Evolutionary conservation across 1,140 invertebrate species (phyloP).

Genomic region (Riptortus pedestris): DNA sequence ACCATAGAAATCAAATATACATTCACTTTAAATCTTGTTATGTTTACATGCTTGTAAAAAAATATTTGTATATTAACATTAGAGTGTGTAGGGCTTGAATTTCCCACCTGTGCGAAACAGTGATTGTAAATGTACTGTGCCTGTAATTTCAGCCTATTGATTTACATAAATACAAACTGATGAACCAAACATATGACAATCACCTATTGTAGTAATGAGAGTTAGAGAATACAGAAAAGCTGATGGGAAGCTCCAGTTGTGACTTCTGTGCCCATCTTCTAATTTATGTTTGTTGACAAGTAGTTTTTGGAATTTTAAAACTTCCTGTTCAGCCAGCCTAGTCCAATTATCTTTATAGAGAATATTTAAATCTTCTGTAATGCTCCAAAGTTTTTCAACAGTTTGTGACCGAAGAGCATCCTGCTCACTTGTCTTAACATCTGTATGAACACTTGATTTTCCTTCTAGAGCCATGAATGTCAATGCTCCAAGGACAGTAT

Average conservation of each 20-base stretch:
- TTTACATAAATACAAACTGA: too few relatives aligned
- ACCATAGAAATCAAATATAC: too few relatives aligned
- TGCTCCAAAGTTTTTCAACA: constrained; percentile 78
- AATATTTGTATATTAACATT: too few relatives aligned
- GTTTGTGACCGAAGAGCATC: constrained; percentile 43
- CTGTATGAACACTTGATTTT: constrained; percentile 34
- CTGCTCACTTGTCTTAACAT: constrained; percentile 19
- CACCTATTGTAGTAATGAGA: constrained; percentile 91
- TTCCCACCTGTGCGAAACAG: too few relatives aligned
- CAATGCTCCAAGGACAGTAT: constrained; percentile 83
- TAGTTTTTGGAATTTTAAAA: constrained; percentile 71
- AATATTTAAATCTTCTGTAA: constrained; percentile 87
- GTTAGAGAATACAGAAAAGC: constrained; percentile 91
- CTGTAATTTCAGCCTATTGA: too few relatives aligned
- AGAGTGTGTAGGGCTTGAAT: too few relatives aligned
- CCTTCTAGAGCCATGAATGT: constrained; percentile 83
- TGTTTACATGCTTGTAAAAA: too few relatives aligned
- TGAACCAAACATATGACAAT: too few relatives aligned
- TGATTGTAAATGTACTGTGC: too few relatives aligned
- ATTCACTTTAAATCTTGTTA: too few relatives aligned
- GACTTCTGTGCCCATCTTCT: constrained; percentile 40
- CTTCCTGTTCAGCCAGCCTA: constrained; percentile 64
- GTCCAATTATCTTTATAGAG: constrained; percentile 93
- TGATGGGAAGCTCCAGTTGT: constrained; percentile 81
- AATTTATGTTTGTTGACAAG: constrained; percentile 38